Conservation (phyloP, 2,797 vertebrate species). For the Vultur gryphus region DNA sequence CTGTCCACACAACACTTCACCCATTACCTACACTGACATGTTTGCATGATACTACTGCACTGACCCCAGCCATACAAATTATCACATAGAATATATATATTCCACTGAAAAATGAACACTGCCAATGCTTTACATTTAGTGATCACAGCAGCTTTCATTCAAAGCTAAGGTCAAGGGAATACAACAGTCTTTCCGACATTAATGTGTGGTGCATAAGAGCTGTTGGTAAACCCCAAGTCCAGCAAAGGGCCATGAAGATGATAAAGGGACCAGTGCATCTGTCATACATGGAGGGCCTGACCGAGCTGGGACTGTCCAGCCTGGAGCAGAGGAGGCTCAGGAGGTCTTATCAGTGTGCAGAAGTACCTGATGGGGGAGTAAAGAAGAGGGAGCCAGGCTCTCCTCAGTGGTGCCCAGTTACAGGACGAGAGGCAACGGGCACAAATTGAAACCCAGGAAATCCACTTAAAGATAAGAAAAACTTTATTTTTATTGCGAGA, state of each 20-base stretch:
- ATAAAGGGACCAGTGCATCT: neutral
- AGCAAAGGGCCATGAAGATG: neutral
- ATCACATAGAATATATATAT: neutral
- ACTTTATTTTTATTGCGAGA: neutral
- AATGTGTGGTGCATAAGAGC: fast-evolving
- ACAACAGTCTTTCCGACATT: neutral
- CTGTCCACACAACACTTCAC: neutral
- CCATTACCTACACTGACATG: too few relatives aligned
- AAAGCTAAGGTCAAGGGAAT: neutral
- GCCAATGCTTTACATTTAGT: neutral
- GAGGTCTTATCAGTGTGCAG: neutral
- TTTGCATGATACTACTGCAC: neutral
- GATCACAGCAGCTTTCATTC: neutral
- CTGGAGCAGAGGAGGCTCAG: neutral
- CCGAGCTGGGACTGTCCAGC: neutral
- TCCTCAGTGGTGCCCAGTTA: neutral
- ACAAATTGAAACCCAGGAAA: neutral
- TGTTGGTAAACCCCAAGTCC: neutral
- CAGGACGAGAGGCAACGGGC: neutral
- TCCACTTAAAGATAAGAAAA: neutral
- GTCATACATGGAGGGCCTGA: neutral
- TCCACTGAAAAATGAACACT: neutral
- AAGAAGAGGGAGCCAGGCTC: neutral
- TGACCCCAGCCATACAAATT: neutral
- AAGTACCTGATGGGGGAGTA: neutral